Evolutionary conservation across 2,888 invertebrate genomes (phyloP).

Genomic region (Cremastobaeus sp.): DNA sequence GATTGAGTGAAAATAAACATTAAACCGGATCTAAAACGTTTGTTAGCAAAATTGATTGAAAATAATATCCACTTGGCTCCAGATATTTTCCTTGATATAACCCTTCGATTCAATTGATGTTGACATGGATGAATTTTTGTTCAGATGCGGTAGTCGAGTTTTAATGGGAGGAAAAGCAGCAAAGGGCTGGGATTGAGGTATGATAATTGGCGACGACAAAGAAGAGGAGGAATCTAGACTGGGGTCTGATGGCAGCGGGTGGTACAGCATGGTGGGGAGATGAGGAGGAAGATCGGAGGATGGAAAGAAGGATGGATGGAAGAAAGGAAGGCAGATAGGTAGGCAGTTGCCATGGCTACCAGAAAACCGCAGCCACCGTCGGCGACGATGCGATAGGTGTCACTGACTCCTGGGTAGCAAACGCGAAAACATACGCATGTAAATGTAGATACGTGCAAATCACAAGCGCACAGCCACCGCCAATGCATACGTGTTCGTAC

Average conservation of each 20-base stretch:
- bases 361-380: conserved; percentile 75
- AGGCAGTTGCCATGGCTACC: conserved; percentile 77
- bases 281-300: conserved; percentile 38
- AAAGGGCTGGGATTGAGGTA: conserved; percentile 61
- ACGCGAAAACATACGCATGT: conserved; percentile 37
- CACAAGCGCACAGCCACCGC: background rate
- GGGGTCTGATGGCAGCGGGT: background rate
- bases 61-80: too few species aligned
- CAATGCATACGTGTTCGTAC: conserved; percentile 4
- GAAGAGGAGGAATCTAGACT: conserved; percentile 62
- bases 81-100: too few species aligned
- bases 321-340: conserved; percentile 57
- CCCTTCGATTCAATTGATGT: too few species aligned
- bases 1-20: too few species aligned
- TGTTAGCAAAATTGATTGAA: too few species aligned
- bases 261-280: conserved; percentile 9
- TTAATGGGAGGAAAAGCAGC: conserved; percentile 60
- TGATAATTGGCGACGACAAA: conserved; percentile 67
- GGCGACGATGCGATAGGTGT: conserved; percentile 76
- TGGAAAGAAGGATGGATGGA: conserved; percentile 58
- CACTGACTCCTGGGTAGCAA: conserved; percentile 76
- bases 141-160: conserved; percentile 1
- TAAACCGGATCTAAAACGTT: too few species aligned
- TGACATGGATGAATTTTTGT: too few species aligned
- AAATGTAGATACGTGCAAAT: conserved; percentile 10